A percentile compares a stretch with the other conserved stretches of the same genome.
Evolutionary conservation across 2,888 invertebrate genomes (phyloP).

Genomic region (Ceraclea dissimilis): DNA sequence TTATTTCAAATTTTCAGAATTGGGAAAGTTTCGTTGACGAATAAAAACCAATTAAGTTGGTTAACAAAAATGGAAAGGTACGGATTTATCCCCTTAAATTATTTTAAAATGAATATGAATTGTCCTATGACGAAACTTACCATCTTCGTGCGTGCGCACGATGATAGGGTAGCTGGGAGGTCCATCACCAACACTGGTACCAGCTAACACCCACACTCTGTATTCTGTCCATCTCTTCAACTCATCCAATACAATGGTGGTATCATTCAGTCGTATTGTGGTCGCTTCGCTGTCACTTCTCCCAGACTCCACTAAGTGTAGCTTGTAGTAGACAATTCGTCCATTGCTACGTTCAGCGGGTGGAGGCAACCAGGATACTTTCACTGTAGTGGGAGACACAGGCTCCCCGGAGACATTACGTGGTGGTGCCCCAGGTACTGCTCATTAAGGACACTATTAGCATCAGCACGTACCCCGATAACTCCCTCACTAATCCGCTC

Average conservation of each 20-base stretch:
- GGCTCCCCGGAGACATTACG: constrained; percentile 87
- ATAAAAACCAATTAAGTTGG: no score
- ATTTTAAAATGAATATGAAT: no score
- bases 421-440: constrained; percentile 96
- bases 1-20: no score
- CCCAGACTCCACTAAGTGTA: constrained; percentile 80
- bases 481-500: constrained; percentile 4
- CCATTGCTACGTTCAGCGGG: constrained; percentile 87
- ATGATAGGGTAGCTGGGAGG: constrained; percentile 87
- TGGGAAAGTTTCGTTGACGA: no score
- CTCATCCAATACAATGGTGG: constrained; percentile 77
- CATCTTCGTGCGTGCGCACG: constrained; percentile 95
- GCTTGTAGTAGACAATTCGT: constrained; percentile 89
- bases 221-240: constrained; percentile 94
- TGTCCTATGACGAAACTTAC: constrained; percentile 62
- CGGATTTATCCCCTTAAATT: no score
- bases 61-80: no score
- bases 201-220: constrained; percentile 93
- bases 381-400: constrained; percentile 81
- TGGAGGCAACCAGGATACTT: constrained; percentile 89
- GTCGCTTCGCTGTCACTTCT: constrained; percentile 78
- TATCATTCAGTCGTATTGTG: constrained; percentile 71
- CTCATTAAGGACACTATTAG: constrained; percentile 29
- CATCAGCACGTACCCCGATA: constrained; percentile 19
- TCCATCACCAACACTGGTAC: constrained; percentile 94